Percentiles rank a stretch among this genome's conserved stretches.
phyloP scores from a whole-genome alignment of 1,140 invertebrate genomes.

The Psix sp. region DNA sequence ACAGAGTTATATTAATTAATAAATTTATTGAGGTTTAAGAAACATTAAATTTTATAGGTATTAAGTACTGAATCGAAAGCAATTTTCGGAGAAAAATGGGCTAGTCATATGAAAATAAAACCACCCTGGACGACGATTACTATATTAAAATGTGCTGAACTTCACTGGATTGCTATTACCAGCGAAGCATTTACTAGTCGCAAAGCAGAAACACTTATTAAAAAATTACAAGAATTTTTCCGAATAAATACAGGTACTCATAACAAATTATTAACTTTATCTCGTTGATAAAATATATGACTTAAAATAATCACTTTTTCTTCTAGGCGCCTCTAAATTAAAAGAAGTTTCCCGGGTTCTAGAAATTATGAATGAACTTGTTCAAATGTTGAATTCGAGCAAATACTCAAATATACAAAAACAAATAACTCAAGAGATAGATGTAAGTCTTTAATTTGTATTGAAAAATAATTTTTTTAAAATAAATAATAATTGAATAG shows the following conservation, averaged over 20 bases:
- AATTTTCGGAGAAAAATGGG: conserved; percentile 69
- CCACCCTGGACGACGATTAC: conserved; percentile 69
- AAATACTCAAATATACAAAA: conserved; percentile 60
- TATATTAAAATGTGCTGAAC: conserved; percentile 67
- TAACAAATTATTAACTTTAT: not conserved
- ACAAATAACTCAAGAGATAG: conserved; percentile 29
- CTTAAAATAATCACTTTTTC: not conserved
- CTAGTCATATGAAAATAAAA: conserved; percentile 64
- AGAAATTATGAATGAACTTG: conserved; percentile 47
- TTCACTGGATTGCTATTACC: conserved; percentile 46
- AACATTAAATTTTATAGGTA: conserved; percentile 56
- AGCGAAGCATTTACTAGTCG: conserved; percentile 32
- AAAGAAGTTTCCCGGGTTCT: conserved; percentile 15
- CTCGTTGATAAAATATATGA: too few relatives aligned
- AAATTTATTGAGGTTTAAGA: conserved; percentile 63
- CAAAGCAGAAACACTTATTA: conserved; percentile 35
- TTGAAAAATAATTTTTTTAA: not conserved
- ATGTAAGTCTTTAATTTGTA: conserved; percentile 41
- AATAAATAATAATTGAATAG: too few relatives aligned
- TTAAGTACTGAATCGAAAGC: conserved; percentile 68
- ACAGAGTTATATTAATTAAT: not conserved
- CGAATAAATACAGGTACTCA: conserved; percentile 53
- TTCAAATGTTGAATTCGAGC: conserved; percentile 58
- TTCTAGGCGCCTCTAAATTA: conserved; percentile 11
- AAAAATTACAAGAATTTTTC: conserved; percentile 53